These are phyloP conservation scores for Ovis aries DNA, from an alignment of 2,113 vertebrate species.

Conservation along the genomic window DNA sequence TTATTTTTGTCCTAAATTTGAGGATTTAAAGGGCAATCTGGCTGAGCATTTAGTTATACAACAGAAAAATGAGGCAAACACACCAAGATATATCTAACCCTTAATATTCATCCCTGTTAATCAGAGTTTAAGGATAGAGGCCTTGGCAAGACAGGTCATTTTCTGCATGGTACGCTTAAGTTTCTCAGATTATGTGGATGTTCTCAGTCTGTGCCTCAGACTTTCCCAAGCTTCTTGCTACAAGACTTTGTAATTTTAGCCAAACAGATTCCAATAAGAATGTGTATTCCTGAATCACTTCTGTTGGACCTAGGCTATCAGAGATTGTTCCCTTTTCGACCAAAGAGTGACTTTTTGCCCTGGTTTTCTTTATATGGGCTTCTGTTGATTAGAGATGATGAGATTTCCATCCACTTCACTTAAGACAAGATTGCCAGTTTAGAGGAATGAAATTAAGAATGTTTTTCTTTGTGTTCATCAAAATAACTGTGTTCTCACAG, in stretches of 20 bases:
- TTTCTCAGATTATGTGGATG: background rate
- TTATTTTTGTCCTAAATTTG: background rate
- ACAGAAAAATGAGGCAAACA: background rate
- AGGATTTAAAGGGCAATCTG: background rate
- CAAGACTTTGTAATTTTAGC: background rate
- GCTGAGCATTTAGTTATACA: background rate
- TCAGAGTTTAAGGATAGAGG: background rate
- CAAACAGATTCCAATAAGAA: background rate
- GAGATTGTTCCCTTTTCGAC: constrained; percentile 1
- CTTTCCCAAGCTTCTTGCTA: constrained; percentile 9
- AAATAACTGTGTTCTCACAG: background rate
- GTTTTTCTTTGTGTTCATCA: constrained; percentile 20
- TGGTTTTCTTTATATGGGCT: constrained; percentile 24
- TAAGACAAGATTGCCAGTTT: background rate
- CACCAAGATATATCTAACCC: background rate
- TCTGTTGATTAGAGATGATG: constrained; percentile 23
- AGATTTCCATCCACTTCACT: background rate
- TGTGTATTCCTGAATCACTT: background rate
- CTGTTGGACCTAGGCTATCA: background rate
- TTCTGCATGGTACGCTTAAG: background rate
- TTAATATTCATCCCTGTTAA: background rate
- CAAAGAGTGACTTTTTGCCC: background rate
- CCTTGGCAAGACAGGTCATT: background rate
- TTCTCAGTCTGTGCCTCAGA: background rate
- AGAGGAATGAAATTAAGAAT: constrained; percentile 34